Conservation (phyloP, 2,888 invertebrate species). For the Cyclophora albipunctata region DNA sequence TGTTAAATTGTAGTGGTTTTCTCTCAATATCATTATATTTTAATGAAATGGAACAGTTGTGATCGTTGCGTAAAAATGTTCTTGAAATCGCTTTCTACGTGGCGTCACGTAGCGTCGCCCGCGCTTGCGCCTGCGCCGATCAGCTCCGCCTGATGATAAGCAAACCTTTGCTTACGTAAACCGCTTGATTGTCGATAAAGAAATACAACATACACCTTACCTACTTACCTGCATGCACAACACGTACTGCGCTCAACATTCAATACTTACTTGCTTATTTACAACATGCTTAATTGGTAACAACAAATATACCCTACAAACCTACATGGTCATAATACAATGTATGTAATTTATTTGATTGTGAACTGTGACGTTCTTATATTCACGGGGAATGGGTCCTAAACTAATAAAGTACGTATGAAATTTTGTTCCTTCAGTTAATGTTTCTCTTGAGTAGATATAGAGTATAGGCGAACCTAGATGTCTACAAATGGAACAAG, state of each 20-base stretch:
- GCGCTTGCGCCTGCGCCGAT: conserved; percentile 10
- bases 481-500: no score
- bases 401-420: no score
- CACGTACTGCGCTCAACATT: conserved; percentile 21
- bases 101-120: conserved; percentile 38
- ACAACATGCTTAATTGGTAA: conserved; percentile 4
- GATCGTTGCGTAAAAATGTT: conserved; percentile 51
- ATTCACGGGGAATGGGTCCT: no score
- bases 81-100: conserved; percentile 64
- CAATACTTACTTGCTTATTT: conserved; percentile 15
- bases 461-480: no score
- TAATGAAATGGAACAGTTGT: conserved; percentile 45
- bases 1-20: conserved; percentile 11
- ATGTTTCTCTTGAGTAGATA: no score
- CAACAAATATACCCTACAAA: neutral
- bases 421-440: no score
- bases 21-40: conserved; percentile 18
- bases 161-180: conserved; percentile 59
- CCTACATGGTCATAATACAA: neutral
- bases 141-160: conserved; percentile 32
- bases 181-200: conserved; percentile 35
- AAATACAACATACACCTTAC: conserved; percentile 27
- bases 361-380: no score
- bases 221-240: conserved; percentile 16
- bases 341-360: neutral